phyloP scores from a whole-genome alignment of 2,797 vertebrate genomes.

The Danio choprae region DNA sequence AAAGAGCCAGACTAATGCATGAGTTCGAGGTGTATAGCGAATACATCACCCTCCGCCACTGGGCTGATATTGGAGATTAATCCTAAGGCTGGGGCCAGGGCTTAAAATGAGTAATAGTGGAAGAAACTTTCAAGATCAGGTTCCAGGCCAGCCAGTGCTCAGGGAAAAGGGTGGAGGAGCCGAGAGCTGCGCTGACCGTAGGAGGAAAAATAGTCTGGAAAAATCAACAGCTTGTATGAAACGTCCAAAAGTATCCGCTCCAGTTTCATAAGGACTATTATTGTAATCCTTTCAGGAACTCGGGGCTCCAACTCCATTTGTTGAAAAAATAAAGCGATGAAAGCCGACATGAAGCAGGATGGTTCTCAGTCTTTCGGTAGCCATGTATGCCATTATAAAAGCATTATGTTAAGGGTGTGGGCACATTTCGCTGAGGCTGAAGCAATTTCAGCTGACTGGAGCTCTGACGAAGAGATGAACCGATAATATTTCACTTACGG shows the following conservation, averaged over 20 bases:
- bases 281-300: slow-evolving; percentile 60
- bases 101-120: slow-evolving; percentile 39
- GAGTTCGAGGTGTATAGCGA: slow-evolving; percentile 38
- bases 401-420: slow-evolving; percentile 49
- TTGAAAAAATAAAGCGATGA: slow-evolving; percentile 56
- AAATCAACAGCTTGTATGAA: slow-evolving; percentile 59
- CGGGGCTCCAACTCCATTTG: slow-evolving; percentile 42
- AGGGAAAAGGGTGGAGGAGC: slow-evolving; percentile 17
- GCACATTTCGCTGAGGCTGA: slow-evolving; percentile 26
- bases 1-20: slow-evolving; percentile 41
- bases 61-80: slow-evolving; percentile 55
- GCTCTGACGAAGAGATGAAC: slow-evolving; percentile 31
- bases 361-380: slow-evolving; percentile 52
- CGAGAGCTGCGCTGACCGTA: slow-evolving; percentile 23
- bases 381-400: slow-evolving; percentile 53
- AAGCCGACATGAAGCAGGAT: slow-evolving; percentile 52
- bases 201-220: slow-evolving; percentile 48
- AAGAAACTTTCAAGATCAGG: slow-evolving; percentile 50
- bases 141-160: slow-evolving; percentile 33
- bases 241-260: slow-evolving; percentile 51
- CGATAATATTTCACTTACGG: background rate
- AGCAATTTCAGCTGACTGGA: slow-evolving; percentile 10
- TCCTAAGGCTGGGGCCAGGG: slow-evolving; percentile 33
- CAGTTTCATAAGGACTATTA: slow-evolving; percentile 55
- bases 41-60: slow-evolving; percentile 45